A percentile compares a stretch with the other conserved stretches of the same genome.
phyloP scores from a whole-genome alignment of 1,140 invertebrate genomes.

The Plodia interpunctella region DNA sequence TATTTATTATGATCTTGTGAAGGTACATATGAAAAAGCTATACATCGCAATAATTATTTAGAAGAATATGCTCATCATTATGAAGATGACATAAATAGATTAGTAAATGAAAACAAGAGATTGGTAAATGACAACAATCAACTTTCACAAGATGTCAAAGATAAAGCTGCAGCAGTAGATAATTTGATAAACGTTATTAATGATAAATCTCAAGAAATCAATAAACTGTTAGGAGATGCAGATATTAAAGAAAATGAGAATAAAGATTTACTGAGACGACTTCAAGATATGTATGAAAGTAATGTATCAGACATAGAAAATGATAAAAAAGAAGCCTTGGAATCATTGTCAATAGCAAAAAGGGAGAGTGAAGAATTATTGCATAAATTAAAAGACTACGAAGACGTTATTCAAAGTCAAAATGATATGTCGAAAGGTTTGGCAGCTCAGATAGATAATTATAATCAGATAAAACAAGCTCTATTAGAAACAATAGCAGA shows the following conservation, averaged over 20 bases:
- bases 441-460: constrained; percentile 15
- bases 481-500: constrained; percentile 20
- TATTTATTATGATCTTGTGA: neutral
- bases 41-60: constrained; percentile 44
- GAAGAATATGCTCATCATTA: constrained; percentile 41
- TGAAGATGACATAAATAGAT: constrained; percentile 32
- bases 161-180: constrained; percentile 36
- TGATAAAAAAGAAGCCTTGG: constrained; percentile 43
- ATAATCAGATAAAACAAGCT: constrained; percentile 23
- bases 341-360: constrained; percentile 39
- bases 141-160: constrained; percentile 36
- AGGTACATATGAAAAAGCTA: constrained; percentile 48
- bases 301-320: constrained; percentile 37
- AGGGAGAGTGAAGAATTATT: constrained; percentile 53
- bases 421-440: constrained; percentile 20
- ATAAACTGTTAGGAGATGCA: constrained; percentile 38
- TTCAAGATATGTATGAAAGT: constrained; percentile 33
- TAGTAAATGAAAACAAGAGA: constrained; percentile 35
- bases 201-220: constrained; percentile 55
- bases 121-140: constrained; percentile 37
- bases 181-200: constrained; percentile 45
- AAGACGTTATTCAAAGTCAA: constrained; percentile 23
- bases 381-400: constrained; percentile 37
- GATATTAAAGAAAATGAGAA: constrained; percentile 41
- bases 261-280: constrained; percentile 30